Evolutionary conservation across 1,140 invertebrate genomes (phyloP).

Genomic region (Conus ventricosus): DNA sequence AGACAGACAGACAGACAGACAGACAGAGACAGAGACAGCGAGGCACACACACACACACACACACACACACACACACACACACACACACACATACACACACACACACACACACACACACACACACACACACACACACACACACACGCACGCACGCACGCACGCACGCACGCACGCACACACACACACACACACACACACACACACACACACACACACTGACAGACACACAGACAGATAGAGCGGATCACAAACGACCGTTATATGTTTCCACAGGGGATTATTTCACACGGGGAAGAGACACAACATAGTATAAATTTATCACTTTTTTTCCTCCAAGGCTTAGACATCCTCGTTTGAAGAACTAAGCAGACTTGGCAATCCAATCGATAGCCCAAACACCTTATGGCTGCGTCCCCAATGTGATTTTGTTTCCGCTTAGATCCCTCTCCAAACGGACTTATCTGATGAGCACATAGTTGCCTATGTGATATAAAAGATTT

Average conservation of each 20-base stretch:
- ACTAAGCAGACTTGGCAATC: background rate
- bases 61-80: no score
- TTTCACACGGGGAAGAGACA: background rate
- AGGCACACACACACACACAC: no score
- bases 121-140: no score
- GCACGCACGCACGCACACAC: no score
- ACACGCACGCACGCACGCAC: no score
- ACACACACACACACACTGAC: no score
- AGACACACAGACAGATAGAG: background rate
- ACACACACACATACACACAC: no score
- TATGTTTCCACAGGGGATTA: background rate
- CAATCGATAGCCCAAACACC: background rate
- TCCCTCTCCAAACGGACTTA: background rate
- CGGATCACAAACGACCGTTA: background rate
- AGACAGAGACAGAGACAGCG: no score
- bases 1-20: no score
- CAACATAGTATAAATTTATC: background rate
- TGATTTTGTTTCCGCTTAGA: no score
- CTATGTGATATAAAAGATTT: background rate
- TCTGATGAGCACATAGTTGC: background rate
- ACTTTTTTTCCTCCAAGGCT: background rate
- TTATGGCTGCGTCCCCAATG: background rate
- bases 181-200: no score
- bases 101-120: no score
- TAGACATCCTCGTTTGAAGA: background rate